Base-by-base conservation (phyloP, 2,888 invertebrate species). In the Kuschelorhynchus macadamiae region DNA sequence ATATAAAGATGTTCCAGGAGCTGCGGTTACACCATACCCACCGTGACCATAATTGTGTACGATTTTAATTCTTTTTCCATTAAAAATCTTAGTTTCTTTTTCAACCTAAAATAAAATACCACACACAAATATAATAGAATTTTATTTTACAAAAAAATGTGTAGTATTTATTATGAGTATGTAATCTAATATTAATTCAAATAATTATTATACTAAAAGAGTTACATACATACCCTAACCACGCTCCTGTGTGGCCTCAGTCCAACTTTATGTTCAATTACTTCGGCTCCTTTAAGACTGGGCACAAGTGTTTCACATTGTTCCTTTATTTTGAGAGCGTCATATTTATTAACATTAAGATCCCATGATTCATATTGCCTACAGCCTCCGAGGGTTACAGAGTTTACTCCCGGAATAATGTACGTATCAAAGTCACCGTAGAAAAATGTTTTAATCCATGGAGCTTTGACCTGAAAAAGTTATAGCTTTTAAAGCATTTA, bases 1-100 rank as follows among this genome's bases (percentile, higher is more conserved):
- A 77, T 94, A 87, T 65, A 89, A 85, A 0, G 93, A 90, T 0
- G 96, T 95, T 7, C 97, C 97, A 21, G 97, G 97, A 3, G 95
- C 92, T 33, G 94, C 89, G 67, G 93, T 92, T 0, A 97, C 92
- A 0, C 97, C 97, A 80, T 96, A 96, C 0, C 96, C 96, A 0
- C 97, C 96, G 81, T 97, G 97, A 0, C 97, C 97, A 80, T 97
- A 97, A 82, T 97, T 95, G 81, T 98, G 97, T 4, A 97, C 91
- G 30, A 97, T 86, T 86, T 89, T 87, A 0, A 85, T 70, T 71
- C 81, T 85, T 72, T 85, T 80, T 0, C 87, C 87, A 9, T 81
- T 71, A 30, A 70, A 61, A n/a, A 71, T 71, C 17, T 81, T 70
- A 18, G 76, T 72, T 78, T 93, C 92, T 0, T 86, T 83, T 77